Conservation (phyloP, 2,888 invertebrate species). For the Drosophila robusta region DNA sequence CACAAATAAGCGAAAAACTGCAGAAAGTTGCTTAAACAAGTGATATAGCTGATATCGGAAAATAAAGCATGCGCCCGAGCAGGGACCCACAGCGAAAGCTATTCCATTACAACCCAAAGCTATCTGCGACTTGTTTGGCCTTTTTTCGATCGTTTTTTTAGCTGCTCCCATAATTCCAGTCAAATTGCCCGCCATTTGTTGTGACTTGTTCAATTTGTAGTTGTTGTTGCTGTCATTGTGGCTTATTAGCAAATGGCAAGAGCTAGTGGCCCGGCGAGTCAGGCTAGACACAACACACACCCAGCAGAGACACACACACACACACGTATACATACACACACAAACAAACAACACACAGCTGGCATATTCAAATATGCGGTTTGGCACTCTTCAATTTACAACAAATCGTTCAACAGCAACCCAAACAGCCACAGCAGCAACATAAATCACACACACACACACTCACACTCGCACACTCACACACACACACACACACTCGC, state of each 20-base stretch:
- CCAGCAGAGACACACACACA: conserved; percentile 17
- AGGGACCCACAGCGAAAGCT: too few species aligned
- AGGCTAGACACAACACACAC: conserved; percentile 8
- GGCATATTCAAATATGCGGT: conserved; percentile 74
- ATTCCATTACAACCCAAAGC: too few species aligned
- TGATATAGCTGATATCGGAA: too few species aligned
- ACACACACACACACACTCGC: conserved; percentile 12
- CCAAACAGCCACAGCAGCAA: conserved; percentile 40
- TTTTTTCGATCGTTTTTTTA: background rate
- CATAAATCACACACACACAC: conserved; percentile 59
- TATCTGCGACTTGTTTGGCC: background rate
- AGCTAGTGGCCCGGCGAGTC: conserved; percentile 23
- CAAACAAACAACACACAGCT: conserved; percentile 30
- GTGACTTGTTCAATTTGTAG: conserved; percentile 21
- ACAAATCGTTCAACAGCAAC: conserved; percentile 66
- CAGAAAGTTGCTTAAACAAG: too few species aligned
- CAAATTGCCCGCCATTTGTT: conserved; percentile 7
- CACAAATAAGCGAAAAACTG: too few species aligned
- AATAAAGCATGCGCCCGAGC: too few species aligned
- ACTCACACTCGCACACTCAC: conserved; percentile 13
- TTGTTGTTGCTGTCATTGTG: conserved; percentile 39
- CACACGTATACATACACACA: conserved; percentile 20
- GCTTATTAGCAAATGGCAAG: conserved; percentile 50
- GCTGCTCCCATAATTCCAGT: background rate
- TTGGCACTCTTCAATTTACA: conserved; percentile 78